Conservation (phyloP, 92 coral and sea anemone genomes). For the Epizoanthus ramosus region DNA sequence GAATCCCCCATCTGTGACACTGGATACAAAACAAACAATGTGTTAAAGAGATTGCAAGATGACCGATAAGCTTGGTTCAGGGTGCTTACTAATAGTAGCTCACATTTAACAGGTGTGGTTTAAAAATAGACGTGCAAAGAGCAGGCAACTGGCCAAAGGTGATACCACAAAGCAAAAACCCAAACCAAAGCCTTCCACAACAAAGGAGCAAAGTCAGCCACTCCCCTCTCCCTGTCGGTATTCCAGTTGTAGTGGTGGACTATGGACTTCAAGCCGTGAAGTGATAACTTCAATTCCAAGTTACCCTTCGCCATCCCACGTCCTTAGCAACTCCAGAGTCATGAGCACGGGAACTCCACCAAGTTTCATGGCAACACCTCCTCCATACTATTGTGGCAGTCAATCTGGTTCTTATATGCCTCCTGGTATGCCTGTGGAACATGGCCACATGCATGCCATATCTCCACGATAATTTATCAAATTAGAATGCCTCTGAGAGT, state of each 20-base stretch:
- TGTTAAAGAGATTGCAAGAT: slow-evolving; percentile 37
- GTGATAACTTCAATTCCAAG: slow-evolving; percentile 84
- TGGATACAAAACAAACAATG: slow-evolving; percentile 17
- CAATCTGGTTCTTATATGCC: slow-evolving; percentile 93
- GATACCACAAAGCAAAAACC: slow-evolving; percentile 79
- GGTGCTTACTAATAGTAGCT: slow-evolving; percentile 5
- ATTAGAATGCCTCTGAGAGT: neutral
- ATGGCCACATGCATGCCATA: slow-evolving; percentile 84
- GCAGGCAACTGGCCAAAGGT: slow-evolving; percentile 90
- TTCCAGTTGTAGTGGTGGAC: slow-evolving; percentile 93
- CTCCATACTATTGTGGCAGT: slow-evolving; percentile 92
- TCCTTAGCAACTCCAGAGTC: slow-evolving; percentile 81
- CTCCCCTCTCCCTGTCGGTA: slow-evolving; percentile 90
- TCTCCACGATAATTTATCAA: slow-evolving; percentile 73
- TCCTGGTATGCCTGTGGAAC: slow-evolving; percentile 75
- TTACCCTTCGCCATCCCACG: slow-evolving; percentile 76
- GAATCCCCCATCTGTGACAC: slow-evolving; percentile 3
- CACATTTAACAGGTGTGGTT: slow-evolving; percentile 91
- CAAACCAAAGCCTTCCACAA: slow-evolving; percentile 85
- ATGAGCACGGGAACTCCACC: slow-evolving; percentile 81
- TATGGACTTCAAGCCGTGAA: slow-evolving; percentile 97
- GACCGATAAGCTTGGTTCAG: neutral
- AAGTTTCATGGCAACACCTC: slow-evolving; percentile 90
- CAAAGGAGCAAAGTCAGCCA: slow-evolving; percentile 79
- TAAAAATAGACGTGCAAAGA: slow-evolving; percentile 95